Conservation (phyloP, 2,113 vertebrate genomes). For the Penelope pileata region DNA sequence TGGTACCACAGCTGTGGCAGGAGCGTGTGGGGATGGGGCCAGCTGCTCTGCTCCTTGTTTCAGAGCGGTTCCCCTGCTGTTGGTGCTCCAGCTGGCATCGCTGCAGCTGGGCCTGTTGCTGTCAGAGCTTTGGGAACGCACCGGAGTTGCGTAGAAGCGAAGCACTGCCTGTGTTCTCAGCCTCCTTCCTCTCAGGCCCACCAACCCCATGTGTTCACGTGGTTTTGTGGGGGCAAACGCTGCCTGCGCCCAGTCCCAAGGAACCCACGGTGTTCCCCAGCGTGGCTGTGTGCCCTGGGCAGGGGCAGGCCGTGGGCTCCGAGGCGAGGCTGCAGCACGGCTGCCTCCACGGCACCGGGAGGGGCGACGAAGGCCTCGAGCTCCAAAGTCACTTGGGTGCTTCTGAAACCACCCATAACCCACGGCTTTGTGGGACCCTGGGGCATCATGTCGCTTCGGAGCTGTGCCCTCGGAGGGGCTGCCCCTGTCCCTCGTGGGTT, state of each 20-base stretch:
- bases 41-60: neutral
- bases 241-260: neutral
- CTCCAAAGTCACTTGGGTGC: neutral
- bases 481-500: neutral
- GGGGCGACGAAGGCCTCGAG: neutral
- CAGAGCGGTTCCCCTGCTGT: neutral
- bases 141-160: neutral
- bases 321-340: neutral
- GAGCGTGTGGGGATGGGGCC: neutral
- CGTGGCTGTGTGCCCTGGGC: neutral
- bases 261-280: neutral
- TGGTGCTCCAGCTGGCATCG: neutral
- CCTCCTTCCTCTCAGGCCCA: neutral
- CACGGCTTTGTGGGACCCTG: neutral
- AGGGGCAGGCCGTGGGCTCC: neutral
- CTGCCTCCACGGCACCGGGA: neutral
- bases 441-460: too few species aligned
- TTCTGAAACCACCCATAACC: neutral
- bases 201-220: neutral
- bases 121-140: neutral
- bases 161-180: neutral
- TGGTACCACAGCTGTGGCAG: neutral
- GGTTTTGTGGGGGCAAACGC: neutral
- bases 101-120: neutral
- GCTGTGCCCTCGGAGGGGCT: too few species aligned